phyloP scores from a whole-genome alignment of 2,888 invertebrate genomes.

The Frankliniella intonsa region DNA sequence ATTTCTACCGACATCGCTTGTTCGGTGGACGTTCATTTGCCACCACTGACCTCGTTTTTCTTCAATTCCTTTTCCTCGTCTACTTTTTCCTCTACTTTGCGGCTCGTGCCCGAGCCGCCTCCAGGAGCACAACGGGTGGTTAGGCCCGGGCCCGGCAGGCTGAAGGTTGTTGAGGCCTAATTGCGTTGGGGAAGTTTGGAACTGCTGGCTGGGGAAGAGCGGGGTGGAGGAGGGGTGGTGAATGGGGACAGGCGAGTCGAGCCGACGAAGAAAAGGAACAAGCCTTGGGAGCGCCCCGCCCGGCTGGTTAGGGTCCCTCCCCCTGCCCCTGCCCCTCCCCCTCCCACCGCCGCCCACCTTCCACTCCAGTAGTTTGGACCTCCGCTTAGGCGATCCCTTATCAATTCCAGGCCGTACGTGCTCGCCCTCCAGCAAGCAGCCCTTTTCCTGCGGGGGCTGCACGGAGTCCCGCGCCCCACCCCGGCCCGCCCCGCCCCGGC shows the following conservation, averaged over 20 bases:
- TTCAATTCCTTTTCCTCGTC: not conserved
- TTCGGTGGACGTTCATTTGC: too few relatives aligned
- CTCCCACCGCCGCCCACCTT: too few relatives aligned
- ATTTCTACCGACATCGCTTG: too few relatives aligned
- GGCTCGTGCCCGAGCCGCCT: not conserved
- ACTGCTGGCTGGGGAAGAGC: not conserved
- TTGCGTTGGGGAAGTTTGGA: conserved; percentile 5
- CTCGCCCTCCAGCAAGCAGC: too few relatives aligned
- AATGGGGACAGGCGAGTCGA: not conserved
- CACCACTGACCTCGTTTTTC: not conserved
- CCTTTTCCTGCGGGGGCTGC: too few relatives aligned
- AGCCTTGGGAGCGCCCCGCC: not conserved
- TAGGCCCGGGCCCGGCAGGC: not conserved
- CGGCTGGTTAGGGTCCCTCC: not conserved
- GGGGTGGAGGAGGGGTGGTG: not conserved
- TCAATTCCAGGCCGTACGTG: too few relatives aligned
- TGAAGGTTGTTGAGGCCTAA: not conserved
- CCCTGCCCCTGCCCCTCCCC: not conserved
- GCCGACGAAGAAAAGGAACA: too few relatives aligned
- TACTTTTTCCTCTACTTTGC: not conserved
- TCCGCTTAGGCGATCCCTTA: too few relatives aligned
- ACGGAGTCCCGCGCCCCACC: too few relatives aligned
- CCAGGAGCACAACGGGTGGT: too few relatives aligned
- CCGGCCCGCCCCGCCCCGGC: too few relatives aligned
- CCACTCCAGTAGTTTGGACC: too few relatives aligned